A percentile compares a stretch with the other conserved stretches of the same genome.
These are phyloP conservation scores for Sarcophaga variegata DNA, from an alignment of 2,888 invertebrate species.

Conservation along the genomic window DNA sequence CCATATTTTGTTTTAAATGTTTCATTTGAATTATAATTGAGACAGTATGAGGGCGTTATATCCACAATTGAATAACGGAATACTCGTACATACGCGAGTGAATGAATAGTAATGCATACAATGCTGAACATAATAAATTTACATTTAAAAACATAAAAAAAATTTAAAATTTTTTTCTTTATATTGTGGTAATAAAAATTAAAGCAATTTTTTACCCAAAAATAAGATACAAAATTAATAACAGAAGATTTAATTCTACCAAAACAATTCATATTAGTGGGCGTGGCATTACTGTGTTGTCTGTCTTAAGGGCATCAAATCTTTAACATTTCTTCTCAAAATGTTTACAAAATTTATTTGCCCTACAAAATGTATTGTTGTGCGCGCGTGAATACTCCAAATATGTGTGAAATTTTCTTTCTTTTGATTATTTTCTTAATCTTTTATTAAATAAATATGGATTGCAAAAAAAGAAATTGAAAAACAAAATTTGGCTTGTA, in stretches of 20 bases:
- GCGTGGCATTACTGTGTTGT: no score
- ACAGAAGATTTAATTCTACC: no score
- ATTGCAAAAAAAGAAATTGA: neutral
- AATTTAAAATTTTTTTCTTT: neutral
- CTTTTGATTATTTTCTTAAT: slow-evolving; percentile 5
- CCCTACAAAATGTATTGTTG: neutral
- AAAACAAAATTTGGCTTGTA: neutral
- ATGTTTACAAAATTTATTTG: neutral
- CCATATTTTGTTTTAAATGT: slow-evolving; percentile 27
- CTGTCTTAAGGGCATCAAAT: no score
- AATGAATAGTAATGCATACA: no score
- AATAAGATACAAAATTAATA: no score
- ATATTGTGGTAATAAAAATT: neutral
- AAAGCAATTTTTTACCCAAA: neutral
- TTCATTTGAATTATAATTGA: slow-evolving; percentile 42
- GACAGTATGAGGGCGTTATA: slow-evolving; percentile 58
- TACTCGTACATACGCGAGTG: neutral
- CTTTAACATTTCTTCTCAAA: no score
- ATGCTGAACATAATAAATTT: slow-evolving; percentile 7
- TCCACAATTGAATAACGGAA: neutral
- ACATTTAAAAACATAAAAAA: neutral
- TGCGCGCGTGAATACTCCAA: neutral
- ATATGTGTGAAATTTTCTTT: neutral
- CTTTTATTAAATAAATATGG: neutral
- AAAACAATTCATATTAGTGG: no score